Percentiles rank a stretch among this genome's conserved stretches.
Evolutionary conservation across 2,113 vertebrate species (phyloP).

Genomic region (Pogona vitticeps): DNA sequence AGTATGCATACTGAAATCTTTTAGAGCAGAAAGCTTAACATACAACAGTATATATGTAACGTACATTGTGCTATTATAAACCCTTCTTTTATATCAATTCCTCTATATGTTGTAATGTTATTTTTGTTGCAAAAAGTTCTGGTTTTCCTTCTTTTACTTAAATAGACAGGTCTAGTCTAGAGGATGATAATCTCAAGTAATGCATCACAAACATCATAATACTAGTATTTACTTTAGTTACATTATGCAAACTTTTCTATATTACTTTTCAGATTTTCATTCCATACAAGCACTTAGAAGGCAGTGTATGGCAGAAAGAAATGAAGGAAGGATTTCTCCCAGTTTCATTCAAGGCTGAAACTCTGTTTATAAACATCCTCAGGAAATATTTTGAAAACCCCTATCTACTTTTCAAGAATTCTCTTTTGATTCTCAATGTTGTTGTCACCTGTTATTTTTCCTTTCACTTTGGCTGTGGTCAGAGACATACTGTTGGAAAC

Average conservation of each 20-base stretch:
- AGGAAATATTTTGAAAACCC: no score
- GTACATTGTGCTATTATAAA: rapidly evolving
- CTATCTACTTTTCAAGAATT: no score
- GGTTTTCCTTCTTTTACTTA: neutral
- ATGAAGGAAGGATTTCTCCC: no score
- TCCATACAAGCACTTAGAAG: neutral
- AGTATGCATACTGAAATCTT: neutral
- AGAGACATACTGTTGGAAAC: no score
- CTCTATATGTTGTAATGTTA: neutral
- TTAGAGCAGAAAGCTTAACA: neutral
- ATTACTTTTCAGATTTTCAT: neutral
- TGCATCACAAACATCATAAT: neutral
- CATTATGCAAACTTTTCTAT: neutral
- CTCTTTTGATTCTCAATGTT: no score
- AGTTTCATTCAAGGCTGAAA: no score
- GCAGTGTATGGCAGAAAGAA: neutral
- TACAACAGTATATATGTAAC: neutral
- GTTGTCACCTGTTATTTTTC: no score
- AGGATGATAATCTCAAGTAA: neutral
- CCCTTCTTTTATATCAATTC: neutral
- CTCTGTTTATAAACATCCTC: no score
- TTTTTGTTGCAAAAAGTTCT: neutral
- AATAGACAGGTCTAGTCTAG: neutral
- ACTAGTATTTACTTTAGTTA: neutral
- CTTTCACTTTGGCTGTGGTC: no score